Base-by-base conservation (phyloP, 2,113 vertebrate genomes). In the Xerus inauris region DNA sequence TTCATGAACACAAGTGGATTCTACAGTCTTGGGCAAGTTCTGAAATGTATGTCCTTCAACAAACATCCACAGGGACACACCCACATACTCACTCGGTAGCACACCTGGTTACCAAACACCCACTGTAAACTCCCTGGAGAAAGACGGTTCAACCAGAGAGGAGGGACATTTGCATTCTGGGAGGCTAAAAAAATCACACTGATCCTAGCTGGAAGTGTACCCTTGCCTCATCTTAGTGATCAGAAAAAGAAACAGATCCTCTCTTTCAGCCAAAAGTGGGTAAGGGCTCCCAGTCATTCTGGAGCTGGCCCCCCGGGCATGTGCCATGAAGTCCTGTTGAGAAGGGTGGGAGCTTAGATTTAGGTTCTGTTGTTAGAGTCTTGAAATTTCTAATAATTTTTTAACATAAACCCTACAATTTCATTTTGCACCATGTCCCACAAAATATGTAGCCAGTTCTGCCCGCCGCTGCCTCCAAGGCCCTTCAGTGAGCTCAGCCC, bases 251-350 rank as follows among this genome's bases (percentile, higher is more conserved):
- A 8, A 71, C 54, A 51, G 51, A 54, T 1, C 4, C 30, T 82
- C 35, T 73, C 47, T 26, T 45, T 76, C n/a, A 47, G 72, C 42
- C 40, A 14, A 67, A 81, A 65, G 9, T 35, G 38, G 28, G 42
- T 28, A 35, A 49, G 16, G 77, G 26, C 22, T 12, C 54, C 45
- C 28, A 4, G 40, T 9, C 17, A 1, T 1, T 0, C 30, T 6
- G 20, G 75, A 20, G 0, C 71, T 4, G 0, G 67, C 81, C 49
- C 30, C 2, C 5, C 1, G 6, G 20, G 16, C 13, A 0, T 20
- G 17, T 3, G 32, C 26, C 54, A 1, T 17, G 35, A 12, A 5
- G 45, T 22, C 64, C 79, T 1, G 8, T 24, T 35, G 47, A 79
- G 67, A 71, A 64, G 17, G 14, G 30, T 35, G 11, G 4, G 13